A percentile compares a stretch with the other conserved stretches of the same genome.
Conservation (phyloP, 2,888 invertebrate genomes). For the Heliconius ismenius region DNA sequence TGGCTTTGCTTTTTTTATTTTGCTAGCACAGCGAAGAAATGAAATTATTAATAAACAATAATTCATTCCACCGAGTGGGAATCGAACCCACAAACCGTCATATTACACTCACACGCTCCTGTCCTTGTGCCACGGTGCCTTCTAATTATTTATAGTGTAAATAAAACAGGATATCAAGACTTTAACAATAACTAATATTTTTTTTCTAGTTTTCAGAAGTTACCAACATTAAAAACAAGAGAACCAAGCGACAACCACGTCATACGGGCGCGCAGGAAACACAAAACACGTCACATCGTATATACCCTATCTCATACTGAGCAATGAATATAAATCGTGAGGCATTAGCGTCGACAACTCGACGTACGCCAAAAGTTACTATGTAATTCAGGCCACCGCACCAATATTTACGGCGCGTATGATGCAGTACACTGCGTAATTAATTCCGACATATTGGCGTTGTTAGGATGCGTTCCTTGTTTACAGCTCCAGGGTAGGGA, state of each 20-base stretch:
- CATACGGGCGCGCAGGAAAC: slow-evolving; percentile 12
- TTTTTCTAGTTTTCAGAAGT: background rate
- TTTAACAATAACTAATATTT: background rate
- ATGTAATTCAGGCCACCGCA: slow-evolving; percentile 39
- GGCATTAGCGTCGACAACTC: slow-evolving; percentile 38
- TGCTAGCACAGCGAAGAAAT: too few species aligned
- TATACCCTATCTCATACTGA: slow-evolving; percentile 40
- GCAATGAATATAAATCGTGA: slow-evolving; percentile 41
- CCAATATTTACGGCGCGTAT: slow-evolving; percentile 37
- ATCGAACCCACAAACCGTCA: too few species aligned
- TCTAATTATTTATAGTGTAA: too few species aligned
- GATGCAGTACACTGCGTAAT: slow-evolving; percentile 34
- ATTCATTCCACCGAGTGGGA: too few species aligned
- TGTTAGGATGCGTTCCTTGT: slow-evolving; percentile 22
- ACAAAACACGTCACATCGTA: slow-evolving; percentile 36
- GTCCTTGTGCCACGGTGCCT: too few species aligned
- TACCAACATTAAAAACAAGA: background rate
- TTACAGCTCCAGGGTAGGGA: background rate
- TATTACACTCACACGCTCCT: too few species aligned
- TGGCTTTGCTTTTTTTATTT: too few species aligned
- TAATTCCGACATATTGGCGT: slow-evolving; percentile 31
- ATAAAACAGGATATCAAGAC: too few species aligned
- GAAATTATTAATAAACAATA: too few species aligned
- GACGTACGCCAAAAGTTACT: slow-evolving; percentile 43
- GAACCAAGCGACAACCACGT: background rate